phyloP scores from a whole-genome alignment of 2,113 vertebrate genomes.

The Sminthopsis crassicaudata region DNA sequence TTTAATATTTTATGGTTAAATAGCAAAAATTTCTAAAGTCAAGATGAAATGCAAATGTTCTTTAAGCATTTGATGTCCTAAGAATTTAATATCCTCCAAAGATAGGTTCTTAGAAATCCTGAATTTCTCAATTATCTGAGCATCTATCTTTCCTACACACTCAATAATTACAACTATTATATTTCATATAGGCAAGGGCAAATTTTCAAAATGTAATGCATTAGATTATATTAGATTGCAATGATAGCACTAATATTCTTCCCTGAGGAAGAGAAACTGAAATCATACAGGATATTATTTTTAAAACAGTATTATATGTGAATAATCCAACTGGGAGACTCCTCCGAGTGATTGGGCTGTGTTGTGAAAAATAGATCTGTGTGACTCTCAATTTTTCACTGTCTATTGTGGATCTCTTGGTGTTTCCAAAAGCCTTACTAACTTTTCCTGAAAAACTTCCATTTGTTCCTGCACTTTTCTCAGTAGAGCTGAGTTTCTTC shows the following conservation, averaged over 20 bases:
- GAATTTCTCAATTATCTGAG: background rate
- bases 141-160: background rate
- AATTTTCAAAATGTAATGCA: background rate
- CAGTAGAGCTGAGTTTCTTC: conserved; percentile 65
- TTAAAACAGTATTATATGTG: conserved; percentile 94
- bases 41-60: background rate
- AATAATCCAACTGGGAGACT: conserved; percentile 94
- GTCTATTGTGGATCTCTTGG: conserved; percentile 87
- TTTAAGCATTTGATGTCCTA: background rate
- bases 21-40: background rate
- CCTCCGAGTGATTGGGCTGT: conserved; percentile 92
- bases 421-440: conserved; percentile 66
- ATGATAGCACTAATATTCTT: background rate
- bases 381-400: conserved; percentile 87
- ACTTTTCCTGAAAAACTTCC: conserved; percentile 78
- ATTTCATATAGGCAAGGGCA: background rate
- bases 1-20: background rate
- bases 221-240: background rate
- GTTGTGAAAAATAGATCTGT: conserved; percentile 92
- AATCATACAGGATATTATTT: conserved; percentile 50
- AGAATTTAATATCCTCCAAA: background rate
- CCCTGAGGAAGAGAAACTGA: conserved; percentile 18
- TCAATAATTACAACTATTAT: background rate
- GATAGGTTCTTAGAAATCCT: background rate
- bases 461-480: conserved; percentile 77